Conservation (phyloP, 2,797 vertebrate genomes). For the Tokudaia muenninki region DNA sequence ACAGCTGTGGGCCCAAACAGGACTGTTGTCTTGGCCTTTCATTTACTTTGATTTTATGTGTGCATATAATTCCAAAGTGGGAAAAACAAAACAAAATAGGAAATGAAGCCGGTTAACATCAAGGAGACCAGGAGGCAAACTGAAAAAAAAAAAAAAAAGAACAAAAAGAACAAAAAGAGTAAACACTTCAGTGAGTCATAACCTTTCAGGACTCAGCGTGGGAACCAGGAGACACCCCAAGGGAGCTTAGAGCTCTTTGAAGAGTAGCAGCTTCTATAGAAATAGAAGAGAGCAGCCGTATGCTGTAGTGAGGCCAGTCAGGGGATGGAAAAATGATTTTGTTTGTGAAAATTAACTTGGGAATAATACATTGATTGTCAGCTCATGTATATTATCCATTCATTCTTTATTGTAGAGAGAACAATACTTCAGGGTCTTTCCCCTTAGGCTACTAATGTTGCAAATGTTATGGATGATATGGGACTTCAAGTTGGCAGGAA, state of each 20-base stretch:
- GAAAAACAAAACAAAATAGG: conserved; percentile 70
- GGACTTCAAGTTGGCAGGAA: conserved; percentile 50
- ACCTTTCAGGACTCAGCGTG: conserved; percentile 50
- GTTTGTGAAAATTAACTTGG: conserved; percentile 24
- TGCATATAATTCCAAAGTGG: conserved; percentile 71
- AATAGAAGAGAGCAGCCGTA: conserved; percentile 22
- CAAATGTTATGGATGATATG: not conserved
- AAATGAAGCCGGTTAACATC: conserved; percentile 76
- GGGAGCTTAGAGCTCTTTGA: conserved; percentile 18
- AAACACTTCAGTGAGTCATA: conserved; percentile 74
- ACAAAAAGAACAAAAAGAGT: conserved; percentile 74
- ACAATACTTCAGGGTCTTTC: conserved; percentile 13
- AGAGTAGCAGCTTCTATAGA: conserved; percentile 32
- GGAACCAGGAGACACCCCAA: conserved; percentile 53
- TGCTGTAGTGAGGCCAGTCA: not conserved
- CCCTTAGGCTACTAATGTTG: not conserved
- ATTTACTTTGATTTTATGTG: conserved; percentile 73
- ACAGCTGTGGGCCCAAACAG: conserved; percentile 52
- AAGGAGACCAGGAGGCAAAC: conserved; percentile 71
- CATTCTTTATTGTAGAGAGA: conserved; percentile 15
- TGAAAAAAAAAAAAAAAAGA: not conserved
- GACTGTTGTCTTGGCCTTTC: conserved; percentile 57
- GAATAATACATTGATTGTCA: not conserved
- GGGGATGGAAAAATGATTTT: conserved; percentile 25
- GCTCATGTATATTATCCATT: not conserved